Conservation (phyloP, 2,113 vertebrate species). For the Hirundichthys speculiger region DNA sequence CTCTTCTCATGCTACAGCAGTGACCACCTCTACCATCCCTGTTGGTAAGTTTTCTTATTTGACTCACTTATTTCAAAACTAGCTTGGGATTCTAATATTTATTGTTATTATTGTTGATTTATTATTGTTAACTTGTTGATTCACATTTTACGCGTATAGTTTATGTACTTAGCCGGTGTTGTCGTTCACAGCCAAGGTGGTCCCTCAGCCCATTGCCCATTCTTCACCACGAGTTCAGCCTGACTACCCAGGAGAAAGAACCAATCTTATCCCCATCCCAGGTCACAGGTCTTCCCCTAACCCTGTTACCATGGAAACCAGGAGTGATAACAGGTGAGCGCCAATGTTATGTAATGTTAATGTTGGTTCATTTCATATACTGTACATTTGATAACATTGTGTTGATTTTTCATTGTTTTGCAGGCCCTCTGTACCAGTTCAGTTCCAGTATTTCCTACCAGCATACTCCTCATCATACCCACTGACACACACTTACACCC, state of each 20-base stretch:
- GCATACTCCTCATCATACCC: constrained; percentile 92
- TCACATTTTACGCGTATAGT: not conserved
- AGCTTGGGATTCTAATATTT: not conserved
- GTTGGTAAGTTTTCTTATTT: constrained; percentile 87
- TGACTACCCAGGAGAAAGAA: constrained; percentile 91
- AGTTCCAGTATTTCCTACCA: constrained; percentile 97
- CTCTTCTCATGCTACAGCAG: constrained; percentile 95
- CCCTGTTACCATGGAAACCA: constrained; percentile 94
- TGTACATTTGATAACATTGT: constrained; percentile 1
- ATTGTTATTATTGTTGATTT: no score
- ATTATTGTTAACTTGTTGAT: not conserved
- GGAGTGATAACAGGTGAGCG: constrained; percentile 92
- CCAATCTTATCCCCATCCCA: constrained; percentile 92
- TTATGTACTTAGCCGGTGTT: not conserved
- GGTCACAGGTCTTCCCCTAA: constrained; percentile 95
- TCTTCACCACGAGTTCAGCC: constrained; percentile 94
- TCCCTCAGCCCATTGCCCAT: constrained; percentile 96
- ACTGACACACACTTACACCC: constrained; percentile 93
- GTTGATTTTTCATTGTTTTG: constrained; percentile 14
- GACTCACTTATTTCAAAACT: not conserved
- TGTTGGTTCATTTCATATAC: not conserved
- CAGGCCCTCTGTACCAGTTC: constrained; percentile 92
- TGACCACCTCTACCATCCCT: constrained; percentile 95
- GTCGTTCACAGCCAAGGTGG: constrained; percentile 90
- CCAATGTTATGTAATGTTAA: not conserved